Percentiles rank a stretch among this genome's conserved stretches.
These are phyloP conservation scores for Actenoides lindsayi DNA, from an alignment of 2,113 vertebrate genomes.

Conservation along the genomic window DNA sequence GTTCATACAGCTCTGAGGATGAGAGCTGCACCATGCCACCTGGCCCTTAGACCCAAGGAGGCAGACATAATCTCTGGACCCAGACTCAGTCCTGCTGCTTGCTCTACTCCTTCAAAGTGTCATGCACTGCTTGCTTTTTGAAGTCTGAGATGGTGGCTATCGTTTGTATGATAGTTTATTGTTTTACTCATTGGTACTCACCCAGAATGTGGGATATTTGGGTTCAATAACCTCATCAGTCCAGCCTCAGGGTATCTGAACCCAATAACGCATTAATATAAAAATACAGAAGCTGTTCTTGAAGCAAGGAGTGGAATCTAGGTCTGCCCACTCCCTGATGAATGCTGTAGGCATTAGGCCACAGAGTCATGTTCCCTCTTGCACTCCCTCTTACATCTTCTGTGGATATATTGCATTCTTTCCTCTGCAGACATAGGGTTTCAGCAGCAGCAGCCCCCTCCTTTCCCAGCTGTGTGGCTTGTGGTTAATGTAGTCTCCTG, in stretches of 20 bases:
- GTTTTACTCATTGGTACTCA: background rate
- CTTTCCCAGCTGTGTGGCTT: constrained; percentile 34
- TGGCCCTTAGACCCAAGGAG: background rate
- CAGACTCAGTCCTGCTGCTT: background rate
- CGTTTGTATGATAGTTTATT: background rate
- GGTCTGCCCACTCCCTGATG: constrained; percentile 28
- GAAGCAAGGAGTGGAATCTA: background rate
- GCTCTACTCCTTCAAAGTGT: background rate
- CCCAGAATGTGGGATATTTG: background rate
- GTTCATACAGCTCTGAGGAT: background rate
- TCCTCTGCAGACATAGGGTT: background rate
- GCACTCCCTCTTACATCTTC: background rate
- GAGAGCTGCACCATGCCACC: fast-evolving
- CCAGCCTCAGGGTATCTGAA: background rate
- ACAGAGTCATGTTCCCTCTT: constrained; percentile 59
- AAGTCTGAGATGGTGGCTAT: background rate
- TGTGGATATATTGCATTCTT: constrained; percentile 27
- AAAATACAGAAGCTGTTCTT: constrained; percentile 17
- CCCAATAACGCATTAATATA: constrained; percentile 3
- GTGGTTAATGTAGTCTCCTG: background rate
- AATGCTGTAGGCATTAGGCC: constrained; percentile 35
- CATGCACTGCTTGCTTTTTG: background rate
- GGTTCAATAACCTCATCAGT: constrained; percentile 6
- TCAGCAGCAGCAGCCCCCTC: constrained; percentile 27
- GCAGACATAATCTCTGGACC: background rate